These are phyloP conservation scores for Drosophila burlai DNA, from an alignment of 1,140 invertebrate species.

Conservation along the genomic window DNA sequence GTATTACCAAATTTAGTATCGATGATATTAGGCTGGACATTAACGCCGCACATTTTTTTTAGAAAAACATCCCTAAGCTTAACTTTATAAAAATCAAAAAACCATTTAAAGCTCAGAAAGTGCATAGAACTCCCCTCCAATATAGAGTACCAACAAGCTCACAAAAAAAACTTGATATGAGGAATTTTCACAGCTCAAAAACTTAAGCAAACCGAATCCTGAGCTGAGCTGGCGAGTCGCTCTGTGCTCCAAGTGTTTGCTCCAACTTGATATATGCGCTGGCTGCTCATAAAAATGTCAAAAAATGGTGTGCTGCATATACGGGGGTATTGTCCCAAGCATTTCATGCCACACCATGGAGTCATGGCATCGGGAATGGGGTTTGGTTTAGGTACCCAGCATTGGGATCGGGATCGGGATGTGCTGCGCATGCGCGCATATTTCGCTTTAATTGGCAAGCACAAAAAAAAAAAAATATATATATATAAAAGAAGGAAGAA, in stretches of 20 bases:
- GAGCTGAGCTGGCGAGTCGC: constrained; percentile 33
- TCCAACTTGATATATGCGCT: constrained; percentile 84
- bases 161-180: constrained; percentile 59
- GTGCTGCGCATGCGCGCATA: constrained; percentile 77
- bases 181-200: constrained; percentile 63
- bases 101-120: not conserved
- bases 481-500: constrained; percentile 10
- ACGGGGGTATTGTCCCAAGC: constrained; percentile 64
- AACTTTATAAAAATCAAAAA: too few relatives aligned
- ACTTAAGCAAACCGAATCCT: constrained; percentile 21
- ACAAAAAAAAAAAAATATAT: constrained; percentile 32
- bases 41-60: too few relatives aligned
- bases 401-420: constrained; percentile 6
- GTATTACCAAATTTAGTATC: too few relatives aligned
- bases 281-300: constrained; percentile 85
- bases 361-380: constrained; percentile 26
- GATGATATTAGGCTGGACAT: too few relatives aligned
- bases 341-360: constrained; percentile 23
- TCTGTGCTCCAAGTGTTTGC: constrained; percentile 44
- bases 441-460: constrained; percentile 82
- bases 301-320: constrained; percentile 70
- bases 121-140: not conserved
- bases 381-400: not conserved
- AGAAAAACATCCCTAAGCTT: too few relatives aligned
- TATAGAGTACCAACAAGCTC: constrained; percentile 9